phyloP scores from a whole-genome alignment of 2,113 vertebrate genomes.

The Albula glossodonta region DNA sequence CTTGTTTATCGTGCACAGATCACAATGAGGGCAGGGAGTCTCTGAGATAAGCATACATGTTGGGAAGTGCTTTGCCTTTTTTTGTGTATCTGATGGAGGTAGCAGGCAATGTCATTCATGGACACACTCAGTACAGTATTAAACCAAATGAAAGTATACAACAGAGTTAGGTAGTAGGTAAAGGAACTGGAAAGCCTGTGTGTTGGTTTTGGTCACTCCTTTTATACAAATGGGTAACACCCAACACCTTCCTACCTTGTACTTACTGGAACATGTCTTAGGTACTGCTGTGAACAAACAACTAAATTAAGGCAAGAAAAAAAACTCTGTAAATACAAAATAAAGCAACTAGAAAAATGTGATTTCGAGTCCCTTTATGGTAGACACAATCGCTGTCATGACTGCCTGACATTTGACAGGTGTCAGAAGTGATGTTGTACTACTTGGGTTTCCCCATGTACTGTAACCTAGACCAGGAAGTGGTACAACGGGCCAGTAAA shows the following conservation, averaged over 20 bases:
- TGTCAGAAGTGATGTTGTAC: neutral
- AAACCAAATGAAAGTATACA: neutral
- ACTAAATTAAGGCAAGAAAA: neutral
- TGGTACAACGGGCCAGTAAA: neutral
- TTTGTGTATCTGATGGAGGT: neutral
- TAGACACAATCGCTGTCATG: neutral
- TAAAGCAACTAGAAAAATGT: neutral
- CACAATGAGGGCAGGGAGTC: neutral
- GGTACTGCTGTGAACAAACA: neutral
- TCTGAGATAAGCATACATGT: neutral
- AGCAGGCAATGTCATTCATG: neutral
- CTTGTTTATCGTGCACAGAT: neutral
- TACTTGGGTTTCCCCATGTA: neutral
- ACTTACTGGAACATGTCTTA: neutral
- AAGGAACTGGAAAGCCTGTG: neutral
- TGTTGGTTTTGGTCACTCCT: neutral
- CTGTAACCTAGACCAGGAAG: neutral
- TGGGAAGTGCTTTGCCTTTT: neutral
- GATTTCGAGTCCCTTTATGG: neutral
- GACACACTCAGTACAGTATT: neutral
- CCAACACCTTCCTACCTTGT: neutral
- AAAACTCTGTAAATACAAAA: neutral
- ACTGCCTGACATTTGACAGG: neutral
- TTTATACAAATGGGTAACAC: neutral
- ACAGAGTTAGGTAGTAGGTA: neutral